phyloP scores from a whole-genome alignment of 2,113 vertebrate species.

The Mobula hypostoma region DNA sequence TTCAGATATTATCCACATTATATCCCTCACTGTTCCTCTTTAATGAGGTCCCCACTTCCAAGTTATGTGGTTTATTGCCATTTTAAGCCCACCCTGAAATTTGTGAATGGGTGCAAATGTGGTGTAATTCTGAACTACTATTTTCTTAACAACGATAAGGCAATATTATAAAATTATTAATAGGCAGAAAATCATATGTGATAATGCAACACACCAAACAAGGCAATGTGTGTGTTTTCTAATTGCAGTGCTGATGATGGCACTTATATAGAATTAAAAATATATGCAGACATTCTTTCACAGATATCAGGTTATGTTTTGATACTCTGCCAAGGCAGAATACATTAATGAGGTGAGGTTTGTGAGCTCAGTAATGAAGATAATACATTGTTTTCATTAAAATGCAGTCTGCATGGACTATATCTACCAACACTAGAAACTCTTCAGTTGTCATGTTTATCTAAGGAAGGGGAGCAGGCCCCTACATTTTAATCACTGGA shows the following conservation, averaged over 20 bases:
- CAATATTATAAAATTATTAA: background rate
- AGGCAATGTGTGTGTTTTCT: background rate
- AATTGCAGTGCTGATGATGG: background rate
- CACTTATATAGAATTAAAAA: constrained; percentile 15
- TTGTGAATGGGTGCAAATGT: background rate
- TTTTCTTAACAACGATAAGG: background rate
- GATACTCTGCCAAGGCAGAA: constrained; percentile 68
- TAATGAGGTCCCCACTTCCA: background rate
- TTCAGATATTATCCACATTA: too few relatives aligned
- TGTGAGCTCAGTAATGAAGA: constrained; percentile 70
- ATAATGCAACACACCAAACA: background rate
- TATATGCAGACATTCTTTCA: constrained; percentile 47
- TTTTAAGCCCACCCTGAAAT: background rate
- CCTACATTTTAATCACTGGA: constrained; percentile 83
- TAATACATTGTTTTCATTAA: constrained; percentile 84
- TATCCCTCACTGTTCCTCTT: background rate
- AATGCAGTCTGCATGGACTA: constrained; percentile 80
- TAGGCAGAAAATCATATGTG: background rate
- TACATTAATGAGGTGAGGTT: constrained; percentile 70
- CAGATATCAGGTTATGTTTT: constrained; percentile 74
- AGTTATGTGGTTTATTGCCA: background rate
- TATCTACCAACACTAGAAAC: constrained; percentile 72
- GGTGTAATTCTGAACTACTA: background rate
- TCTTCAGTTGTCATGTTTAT: constrained; percentile 77
- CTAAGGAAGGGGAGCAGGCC: constrained; percentile 70